Conservation (phyloP, 2,113 vertebrate genomes). For the Siniperca knerii region DNA sequence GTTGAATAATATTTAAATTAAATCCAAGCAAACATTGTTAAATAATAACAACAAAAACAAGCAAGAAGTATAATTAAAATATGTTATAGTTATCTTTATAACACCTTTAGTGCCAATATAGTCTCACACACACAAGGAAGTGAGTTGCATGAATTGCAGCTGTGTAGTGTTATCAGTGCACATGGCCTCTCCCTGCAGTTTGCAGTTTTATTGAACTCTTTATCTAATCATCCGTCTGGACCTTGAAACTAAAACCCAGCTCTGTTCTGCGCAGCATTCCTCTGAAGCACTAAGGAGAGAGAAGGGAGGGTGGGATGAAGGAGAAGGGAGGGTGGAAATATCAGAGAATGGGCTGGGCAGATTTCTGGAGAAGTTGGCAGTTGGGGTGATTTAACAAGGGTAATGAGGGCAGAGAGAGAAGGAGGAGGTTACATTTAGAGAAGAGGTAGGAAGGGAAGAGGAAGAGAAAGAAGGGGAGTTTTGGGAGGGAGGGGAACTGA, state of each 20-base stretch:
- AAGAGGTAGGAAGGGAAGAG: slow-evolving; percentile 2
- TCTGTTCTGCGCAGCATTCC: slow-evolving; percentile 57
- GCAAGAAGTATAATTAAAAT: not conserved
- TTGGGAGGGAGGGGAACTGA: not conserved
- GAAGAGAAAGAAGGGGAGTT: not conserved
- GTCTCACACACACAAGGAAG: not conserved
- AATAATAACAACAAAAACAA: not conserved
- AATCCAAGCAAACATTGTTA: not conserved
- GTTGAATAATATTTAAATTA: not conserved
- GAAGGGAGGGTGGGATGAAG: slow-evolving; percentile 3
- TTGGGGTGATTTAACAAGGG: slow-evolving; percentile 28
- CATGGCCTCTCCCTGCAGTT: slow-evolving; percentile 61
- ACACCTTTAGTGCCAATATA: slow-evolving; percentile 9
- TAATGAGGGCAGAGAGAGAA: slow-evolving; percentile 40
- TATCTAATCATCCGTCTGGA: slow-evolving; percentile 78
- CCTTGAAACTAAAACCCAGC: slow-evolving; percentile 76
- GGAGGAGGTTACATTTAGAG: slow-evolving; percentile 25
- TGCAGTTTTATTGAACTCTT: slow-evolving; percentile 74
- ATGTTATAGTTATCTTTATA: not conserved
- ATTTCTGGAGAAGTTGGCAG: slow-evolving; percentile 41
- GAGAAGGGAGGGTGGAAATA: slow-evolving; percentile 26
- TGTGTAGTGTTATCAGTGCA: slow-evolving; percentile 55
- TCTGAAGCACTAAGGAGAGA: slow-evolving; percentile 31
- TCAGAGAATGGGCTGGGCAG: slow-evolving; percentile 5
- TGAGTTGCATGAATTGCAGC: slow-evolving; percentile 31